phyloP scores from a whole-genome alignment of 2,888 invertebrate genomes.

The Carpatolechia fugitivella region DNA sequence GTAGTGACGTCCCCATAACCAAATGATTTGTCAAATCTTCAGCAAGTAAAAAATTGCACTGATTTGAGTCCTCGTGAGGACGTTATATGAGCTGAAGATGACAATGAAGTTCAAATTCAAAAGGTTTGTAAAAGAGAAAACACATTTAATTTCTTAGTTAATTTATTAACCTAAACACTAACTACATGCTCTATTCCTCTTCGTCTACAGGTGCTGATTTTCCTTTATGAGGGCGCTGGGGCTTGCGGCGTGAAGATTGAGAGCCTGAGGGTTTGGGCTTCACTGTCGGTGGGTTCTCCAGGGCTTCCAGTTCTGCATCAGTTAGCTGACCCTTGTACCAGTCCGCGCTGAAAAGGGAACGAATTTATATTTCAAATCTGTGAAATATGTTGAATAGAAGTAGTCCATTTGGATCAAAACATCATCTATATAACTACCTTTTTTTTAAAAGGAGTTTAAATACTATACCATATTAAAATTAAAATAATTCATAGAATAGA shows the following conservation, averaged over 20 bases:
- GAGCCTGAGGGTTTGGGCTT: slow-evolving; percentile 78
- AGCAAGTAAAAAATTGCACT: no score
- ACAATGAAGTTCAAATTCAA: not conserved
- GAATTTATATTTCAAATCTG: not conserved
- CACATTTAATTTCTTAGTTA: slow-evolving; percentile 10
- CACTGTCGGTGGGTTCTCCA: slow-evolving; percentile 87
- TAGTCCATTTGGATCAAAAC: no score
- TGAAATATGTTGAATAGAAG: no score
- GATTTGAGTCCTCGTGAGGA: no score
- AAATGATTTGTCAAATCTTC: no score
- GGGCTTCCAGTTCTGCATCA: slow-evolving; percentile 86
- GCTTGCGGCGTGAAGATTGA: slow-evolving; percentile 65
- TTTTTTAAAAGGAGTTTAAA: no score
- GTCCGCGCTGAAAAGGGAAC: slow-evolving; percentile 85
- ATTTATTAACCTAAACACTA: slow-evolving; percentile 47
- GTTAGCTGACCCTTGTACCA: slow-evolving; percentile 94
- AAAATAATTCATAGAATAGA: no score
- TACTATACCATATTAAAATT: no score
- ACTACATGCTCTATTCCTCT: slow-evolving; percentile 46
- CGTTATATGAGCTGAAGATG: no score
- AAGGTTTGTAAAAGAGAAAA: not conserved
- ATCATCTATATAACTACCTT: no score
- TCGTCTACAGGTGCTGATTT: slow-evolving; percentile 39
- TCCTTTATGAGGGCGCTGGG: slow-evolving; percentile 61
- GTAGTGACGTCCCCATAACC: no score